Conservation (phyloP, 2,113 vertebrate genomes). For the Tiliqua scincoides region DNA sequence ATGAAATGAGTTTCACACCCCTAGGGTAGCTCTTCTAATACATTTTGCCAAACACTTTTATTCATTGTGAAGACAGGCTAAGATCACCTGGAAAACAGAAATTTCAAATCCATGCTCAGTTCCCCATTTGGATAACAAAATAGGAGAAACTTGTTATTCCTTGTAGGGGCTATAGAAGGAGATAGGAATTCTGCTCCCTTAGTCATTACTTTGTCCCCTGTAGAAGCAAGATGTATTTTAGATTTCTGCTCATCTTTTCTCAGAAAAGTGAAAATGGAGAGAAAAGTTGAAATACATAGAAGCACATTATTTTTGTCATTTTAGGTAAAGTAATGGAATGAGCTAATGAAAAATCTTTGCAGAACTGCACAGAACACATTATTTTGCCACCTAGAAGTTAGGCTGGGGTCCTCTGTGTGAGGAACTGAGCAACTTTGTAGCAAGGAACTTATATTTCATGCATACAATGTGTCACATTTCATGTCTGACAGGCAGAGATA, state of each 20-base stretch:
- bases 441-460: background rate
- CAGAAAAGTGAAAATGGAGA: background rate
- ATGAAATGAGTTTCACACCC: too few relatives aligned
- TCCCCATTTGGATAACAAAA: background rate
- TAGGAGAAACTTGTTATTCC: background rate
- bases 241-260: background rate
- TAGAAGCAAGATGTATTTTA: background rate
- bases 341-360: background rate
- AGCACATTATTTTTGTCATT: background rate
- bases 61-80: too few relatives aligned
- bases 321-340: background rate
- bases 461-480: background rate
- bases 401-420: background rate
- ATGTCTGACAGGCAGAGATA: constrained; percentile 6
- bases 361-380: background rate
- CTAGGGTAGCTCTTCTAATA: too few relatives aligned
- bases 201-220: background rate
- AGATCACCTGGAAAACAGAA: background rate
- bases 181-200: too few relatives aligned
- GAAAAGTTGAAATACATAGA: background rate
- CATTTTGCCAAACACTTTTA: too few relatives aligned
- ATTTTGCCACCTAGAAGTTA: background rate
- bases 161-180: too few relatives aligned
- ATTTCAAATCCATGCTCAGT: background rate
- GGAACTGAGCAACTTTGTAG: background rate